Conservation (phyloP, 2,888 invertebrate genomes). For the Lasioglossum villosulum region DNA sequence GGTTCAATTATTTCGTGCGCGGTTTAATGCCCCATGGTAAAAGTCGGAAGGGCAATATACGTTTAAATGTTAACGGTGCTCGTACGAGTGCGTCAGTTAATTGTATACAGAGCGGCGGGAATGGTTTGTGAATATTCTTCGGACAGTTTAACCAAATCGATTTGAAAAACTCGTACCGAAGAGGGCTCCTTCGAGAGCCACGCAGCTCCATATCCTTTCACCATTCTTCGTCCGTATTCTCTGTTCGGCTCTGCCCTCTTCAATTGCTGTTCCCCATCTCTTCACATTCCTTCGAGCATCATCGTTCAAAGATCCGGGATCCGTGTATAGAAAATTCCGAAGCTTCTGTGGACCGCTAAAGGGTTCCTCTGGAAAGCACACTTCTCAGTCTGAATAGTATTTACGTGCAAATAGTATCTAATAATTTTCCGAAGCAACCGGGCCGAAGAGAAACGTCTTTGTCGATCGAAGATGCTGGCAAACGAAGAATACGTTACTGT, state of each 20-base stretch:
- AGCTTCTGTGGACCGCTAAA: slow-evolving; percentile 49
- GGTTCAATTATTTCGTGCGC: background rate
- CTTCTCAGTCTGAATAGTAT: slow-evolving; percentile 51
- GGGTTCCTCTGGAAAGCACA: slow-evolving; percentile 47
- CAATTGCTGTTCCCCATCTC: slow-evolving; percentile 29
- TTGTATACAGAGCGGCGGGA: background rate
- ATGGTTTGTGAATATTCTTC: background rate
- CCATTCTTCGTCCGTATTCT: slow-evolving; percentile 18
- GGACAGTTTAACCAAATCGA: background rate
- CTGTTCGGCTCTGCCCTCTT: slow-evolving; percentile 20
- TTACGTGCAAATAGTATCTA: slow-evolving; percentile 47
- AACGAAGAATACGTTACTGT: background rate
- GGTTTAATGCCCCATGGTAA: background rate
- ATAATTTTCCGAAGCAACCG: slow-evolving; percentile 16
- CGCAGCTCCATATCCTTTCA: background rate
- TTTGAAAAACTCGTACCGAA: background rate
- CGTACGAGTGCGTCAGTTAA: background rate
- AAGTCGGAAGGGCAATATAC: background rate
- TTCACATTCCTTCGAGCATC: slow-evolving; percentile 50
- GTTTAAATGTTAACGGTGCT: background rate
- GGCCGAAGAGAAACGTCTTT: background rate
- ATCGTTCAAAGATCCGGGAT: slow-evolving; percentile 48
- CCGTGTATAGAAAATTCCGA: slow-evolving; percentile 60
- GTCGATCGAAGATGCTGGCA: background rate
- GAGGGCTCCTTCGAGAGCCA: background rate